Evolutionary conservation across 2,888 invertebrate genomes (phyloP).

Genomic region (Cacoxenus indagator): DNA sequence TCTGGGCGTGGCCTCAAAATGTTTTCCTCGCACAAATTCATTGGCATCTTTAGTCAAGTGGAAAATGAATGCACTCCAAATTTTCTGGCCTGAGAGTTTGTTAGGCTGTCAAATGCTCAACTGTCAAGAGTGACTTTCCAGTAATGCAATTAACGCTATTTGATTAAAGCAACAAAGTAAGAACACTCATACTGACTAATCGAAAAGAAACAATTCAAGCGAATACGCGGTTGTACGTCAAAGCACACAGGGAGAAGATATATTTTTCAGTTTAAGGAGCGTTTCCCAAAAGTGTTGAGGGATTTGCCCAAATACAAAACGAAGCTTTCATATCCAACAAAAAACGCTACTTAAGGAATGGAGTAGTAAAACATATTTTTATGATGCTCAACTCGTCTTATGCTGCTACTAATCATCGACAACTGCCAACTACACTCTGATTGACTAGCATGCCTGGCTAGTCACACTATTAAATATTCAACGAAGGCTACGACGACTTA

Average conservation of each 20-base stretch:
- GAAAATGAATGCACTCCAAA: background rate
- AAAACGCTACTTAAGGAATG: no score
- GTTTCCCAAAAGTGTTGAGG: no score
- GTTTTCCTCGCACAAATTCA: background rate
- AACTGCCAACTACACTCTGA: constrained; percentile 39
- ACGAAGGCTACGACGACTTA: constrained; percentile 41
- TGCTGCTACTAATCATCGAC: constrained; percentile 53
- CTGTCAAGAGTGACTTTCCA: background rate
- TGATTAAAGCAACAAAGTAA: constrained; percentile 38
- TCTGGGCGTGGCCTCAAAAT: no score
- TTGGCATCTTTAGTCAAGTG: no score
- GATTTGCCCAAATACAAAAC: no score
- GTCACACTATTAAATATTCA: background rate
- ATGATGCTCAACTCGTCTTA: background rate
- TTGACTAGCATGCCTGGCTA: background rate
- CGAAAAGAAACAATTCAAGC: no score
- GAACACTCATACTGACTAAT: no score
- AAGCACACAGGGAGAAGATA: no score
- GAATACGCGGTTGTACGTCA: no score
- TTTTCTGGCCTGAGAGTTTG: background rate
- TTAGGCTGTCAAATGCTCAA: background rate
- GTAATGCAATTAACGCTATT: constrained; percentile 61
- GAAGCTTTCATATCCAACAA: no score
- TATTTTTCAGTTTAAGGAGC: background rate
- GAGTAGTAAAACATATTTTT: background rate